phyloP scores from a whole-genome alignment of 2,888 invertebrate genomes.

The Agriopis leucophaearia region DNA sequence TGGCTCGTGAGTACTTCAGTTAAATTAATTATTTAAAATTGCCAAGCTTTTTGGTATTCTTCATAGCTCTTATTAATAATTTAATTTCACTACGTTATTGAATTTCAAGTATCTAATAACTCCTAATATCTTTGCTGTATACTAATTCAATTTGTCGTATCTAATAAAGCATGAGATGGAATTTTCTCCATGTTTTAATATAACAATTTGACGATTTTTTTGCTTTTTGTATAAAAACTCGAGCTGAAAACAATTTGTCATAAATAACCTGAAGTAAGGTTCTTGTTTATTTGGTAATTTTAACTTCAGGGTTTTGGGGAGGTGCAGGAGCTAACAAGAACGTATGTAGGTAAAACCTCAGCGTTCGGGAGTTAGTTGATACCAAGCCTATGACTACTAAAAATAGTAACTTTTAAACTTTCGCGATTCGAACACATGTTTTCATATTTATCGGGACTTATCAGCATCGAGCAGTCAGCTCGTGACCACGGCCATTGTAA shows the following conservation, averaged over 20 bases:
- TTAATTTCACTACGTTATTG: conserved; percentile 49
- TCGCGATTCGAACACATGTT: no score
- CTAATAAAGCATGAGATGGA: conserved; percentile 16
- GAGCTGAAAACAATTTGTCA: background rate
- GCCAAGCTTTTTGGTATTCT: conserved; percentile 52
- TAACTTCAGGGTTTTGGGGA: background rate
- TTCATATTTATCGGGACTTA: no score
- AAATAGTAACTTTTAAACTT: no score
- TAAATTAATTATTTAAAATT: conserved; percentile 58
- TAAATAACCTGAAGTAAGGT: background rate
- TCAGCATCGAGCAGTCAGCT: no score
- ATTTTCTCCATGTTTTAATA: conserved; percentile 12
- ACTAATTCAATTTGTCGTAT: conserved; percentile 50
- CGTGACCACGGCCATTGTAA: no score
- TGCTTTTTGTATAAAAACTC: background rate
- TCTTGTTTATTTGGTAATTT: background rate
- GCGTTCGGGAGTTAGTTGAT: no score
- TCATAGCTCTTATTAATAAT: conserved; percentile 54
- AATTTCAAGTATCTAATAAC: conserved; percentile 39
- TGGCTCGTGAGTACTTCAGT: conserved; percentile 93
- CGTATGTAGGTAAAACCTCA: no score
- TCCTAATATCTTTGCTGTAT: conserved; percentile 40
- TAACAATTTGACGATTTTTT: background rate
- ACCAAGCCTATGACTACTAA: no score
- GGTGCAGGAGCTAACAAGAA: background rate